These are phyloP conservation scores for Chelmon rostratus DNA, from an alignment of 2,797 vertebrate species.

Conservation along the genomic window DNA sequence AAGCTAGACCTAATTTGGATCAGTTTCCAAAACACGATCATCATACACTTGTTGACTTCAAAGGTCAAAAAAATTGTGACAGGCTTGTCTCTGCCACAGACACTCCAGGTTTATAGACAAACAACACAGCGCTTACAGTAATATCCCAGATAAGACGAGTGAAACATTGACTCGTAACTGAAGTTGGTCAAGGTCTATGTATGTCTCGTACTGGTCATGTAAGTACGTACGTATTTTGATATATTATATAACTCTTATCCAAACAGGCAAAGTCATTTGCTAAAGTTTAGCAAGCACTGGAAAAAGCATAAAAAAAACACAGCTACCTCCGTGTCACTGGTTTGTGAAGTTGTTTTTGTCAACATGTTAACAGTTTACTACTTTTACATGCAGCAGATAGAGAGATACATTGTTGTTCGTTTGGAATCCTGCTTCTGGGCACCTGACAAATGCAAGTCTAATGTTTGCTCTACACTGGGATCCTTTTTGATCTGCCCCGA, in stretches of 20 bases:
- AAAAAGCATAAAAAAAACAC: not conserved
- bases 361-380: not conserved
- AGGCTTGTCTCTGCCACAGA: not conserved
- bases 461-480: not conserved
- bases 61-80: not conserved
- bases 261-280: not conserved
- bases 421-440: not conserved
- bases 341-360: not conserved
- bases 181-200: conserved; percentile 31
- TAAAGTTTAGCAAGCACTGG: not conserved
- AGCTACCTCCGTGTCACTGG: not conserved
- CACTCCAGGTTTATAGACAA: not conserved
- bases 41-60: not conserved
- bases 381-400: not conserved
- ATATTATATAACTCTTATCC: not conserved
- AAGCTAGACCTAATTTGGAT: not conserved
- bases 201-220: not conserved
- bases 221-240: conserved; percentile 16
- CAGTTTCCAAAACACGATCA: not conserved
- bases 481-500: not conserved
- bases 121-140: not conserved
- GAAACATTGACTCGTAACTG: conserved; percentile 37
- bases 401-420: not conserved
- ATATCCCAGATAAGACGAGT: conserved; percentile 30
- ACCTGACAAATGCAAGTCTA: not conserved